Base-by-base conservation (phyloP, 1,140 invertebrate species). In the Bilobella aurantiaca region DNA sequence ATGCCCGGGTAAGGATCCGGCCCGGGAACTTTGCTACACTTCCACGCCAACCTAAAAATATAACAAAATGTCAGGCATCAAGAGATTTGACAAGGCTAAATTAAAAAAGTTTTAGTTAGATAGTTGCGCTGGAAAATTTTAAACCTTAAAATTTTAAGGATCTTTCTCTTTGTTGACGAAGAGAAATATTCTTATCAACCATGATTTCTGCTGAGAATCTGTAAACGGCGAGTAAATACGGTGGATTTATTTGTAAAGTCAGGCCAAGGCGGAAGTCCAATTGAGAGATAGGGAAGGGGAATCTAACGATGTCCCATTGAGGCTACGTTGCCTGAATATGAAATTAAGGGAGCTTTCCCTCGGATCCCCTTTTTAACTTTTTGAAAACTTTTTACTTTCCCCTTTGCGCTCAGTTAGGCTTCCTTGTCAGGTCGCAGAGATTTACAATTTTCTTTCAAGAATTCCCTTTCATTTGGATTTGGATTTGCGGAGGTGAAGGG, bases 1-100 rank as follows among this genome's bases (percentile, higher is more conserved):
- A 68, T 8, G 71, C 71, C 56, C 68, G 53, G 37, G 61, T 69
- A n/a, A 72, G 46, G 28, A 72, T 69, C 61, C 71, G 68, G 8
- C 66, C 68, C 3, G 70, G 64, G 29, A 72, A 53, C 34, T 57
- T 65, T 30, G 70, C 61, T 14, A 69, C 70, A 2, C 65, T 63
- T 21, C 68, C 70, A 49, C 61, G 58, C 65, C 67, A 68, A 57
- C 31, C 70, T 72, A 49, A 2, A 61, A 66, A 30, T 21, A 46
- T 23, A 57, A 59, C n/a, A 59, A 68, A 53, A 60, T 8, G 23
- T 21, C 8, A 42, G 37, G 37, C 8, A 42, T 8, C 37, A 42
- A 12, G 23, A n/a, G 37, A 29, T 29, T 21, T n/a, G 23, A 14
- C 25, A 1, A 37, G 29, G 25, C 23, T 28, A 62, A n/a, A n/a